These are phyloP conservation scores for Scytalopus superciliaris DNA, from an alignment of 2,113 vertebrate species.

Conservation along the genomic window DNA sequence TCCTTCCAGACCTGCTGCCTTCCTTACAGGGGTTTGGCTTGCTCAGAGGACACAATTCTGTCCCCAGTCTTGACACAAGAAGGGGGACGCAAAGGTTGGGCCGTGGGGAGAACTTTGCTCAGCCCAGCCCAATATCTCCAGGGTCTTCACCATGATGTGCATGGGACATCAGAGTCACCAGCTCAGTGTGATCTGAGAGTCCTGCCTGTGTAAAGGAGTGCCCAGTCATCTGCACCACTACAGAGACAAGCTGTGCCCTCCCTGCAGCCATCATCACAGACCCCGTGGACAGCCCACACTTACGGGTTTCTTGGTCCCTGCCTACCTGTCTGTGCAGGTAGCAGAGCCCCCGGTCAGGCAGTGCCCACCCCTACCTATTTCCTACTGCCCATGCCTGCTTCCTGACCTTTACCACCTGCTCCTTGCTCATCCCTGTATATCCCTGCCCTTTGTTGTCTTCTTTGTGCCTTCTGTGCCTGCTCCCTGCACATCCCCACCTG, in stretches of 20 bases:
- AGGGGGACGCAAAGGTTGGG: not conserved
- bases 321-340: not conserved
- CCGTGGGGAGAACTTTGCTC: not conserved
- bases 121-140: not conserved
- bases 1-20: not conserved
- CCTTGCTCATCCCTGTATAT: not conserved
- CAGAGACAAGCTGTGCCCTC: not conserved
- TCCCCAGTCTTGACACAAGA: not conserved
- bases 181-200: not conserved
- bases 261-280: not conserved
- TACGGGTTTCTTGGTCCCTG: not conserved
- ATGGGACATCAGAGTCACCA: not conserved
- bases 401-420: not conserved
- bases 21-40: not conserved
- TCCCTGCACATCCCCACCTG: not conserved
- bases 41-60: not conserved
- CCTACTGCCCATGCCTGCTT: not conserved
- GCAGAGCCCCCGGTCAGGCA: not conserved
- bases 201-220: not conserved
- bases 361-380: not conserved
- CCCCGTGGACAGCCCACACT: not conserved
- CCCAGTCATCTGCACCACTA: not conserved
- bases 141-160: not conserved
- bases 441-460: not conserved
- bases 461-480: not conserved